phyloP scores from a whole-genome alignment of 2,797 vertebrate genomes.

The Lithobates pipiens region DNA sequence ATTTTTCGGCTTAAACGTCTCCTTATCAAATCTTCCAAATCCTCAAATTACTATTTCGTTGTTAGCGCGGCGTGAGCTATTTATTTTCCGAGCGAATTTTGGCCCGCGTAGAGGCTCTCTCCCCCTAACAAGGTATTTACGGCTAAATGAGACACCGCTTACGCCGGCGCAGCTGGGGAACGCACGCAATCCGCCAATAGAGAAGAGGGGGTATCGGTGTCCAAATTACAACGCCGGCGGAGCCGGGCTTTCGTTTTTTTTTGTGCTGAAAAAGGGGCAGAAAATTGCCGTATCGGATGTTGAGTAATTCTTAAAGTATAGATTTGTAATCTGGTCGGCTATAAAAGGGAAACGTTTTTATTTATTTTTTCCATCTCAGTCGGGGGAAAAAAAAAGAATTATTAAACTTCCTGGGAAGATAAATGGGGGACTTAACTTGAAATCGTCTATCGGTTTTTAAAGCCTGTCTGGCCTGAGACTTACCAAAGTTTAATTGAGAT shows the following conservation, averaged over 20 bases:
- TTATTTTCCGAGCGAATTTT: constrained; percentile 53
- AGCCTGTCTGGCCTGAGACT: not conserved
- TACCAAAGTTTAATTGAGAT: not conserved
- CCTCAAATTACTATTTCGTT: constrained; percentile 62
- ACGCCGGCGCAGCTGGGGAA: constrained; percentile 52
- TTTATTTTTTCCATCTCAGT: no score
- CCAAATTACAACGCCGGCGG: constrained; percentile 27
- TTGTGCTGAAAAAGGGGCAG: constrained; percentile 27
- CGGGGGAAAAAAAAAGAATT: not conserved
- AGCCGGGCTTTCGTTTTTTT: not conserved
- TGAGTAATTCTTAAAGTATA: constrained; percentile 32
- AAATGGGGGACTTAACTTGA: constrained; percentile 7
- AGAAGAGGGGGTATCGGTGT: constrained; percentile 10
- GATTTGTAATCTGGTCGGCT: not conserved
- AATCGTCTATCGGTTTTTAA: not conserved
- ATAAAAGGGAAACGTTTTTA: not conserved
- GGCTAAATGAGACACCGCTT: constrained; percentile 57
- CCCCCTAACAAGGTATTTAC: constrained; percentile 57
- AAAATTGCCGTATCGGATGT: constrained; percentile 39
- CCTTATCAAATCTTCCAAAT: constrained; percentile 65
- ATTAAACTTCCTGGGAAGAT: constrained; percentile 12
- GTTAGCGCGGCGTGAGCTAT: constrained; percentile 59
- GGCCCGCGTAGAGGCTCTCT: constrained; percentile 45
- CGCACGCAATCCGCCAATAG: constrained; percentile 48
- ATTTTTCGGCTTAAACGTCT: constrained; percentile 57